Percentiles rank a stretch among this genome's conserved stretches.
phyloP scores from a whole-genome alignment of 2,888 invertebrate species.

The Piscicola geometra region DNA sequence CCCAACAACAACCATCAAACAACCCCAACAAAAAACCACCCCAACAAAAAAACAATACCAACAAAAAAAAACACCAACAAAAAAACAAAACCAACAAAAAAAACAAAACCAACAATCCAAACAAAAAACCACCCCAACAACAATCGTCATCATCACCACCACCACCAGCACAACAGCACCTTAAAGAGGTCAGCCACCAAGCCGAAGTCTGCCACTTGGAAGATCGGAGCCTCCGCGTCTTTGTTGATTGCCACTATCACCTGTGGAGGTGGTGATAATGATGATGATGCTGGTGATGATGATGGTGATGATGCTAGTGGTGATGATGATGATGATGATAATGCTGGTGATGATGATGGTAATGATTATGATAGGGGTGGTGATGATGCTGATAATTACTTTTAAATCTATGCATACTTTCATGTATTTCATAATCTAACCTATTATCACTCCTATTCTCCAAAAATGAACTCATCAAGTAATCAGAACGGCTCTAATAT shows the following conservation, averaged over 20 bases:
- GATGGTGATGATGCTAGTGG: no score
- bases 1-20: no score
- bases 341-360: no score
- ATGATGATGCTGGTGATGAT: neutral
- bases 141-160: neutral
- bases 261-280: slow-evolving; percentile 54
- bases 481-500: no score
- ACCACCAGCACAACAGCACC: slow-evolving; percentile 44
- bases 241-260: slow-evolving; percentile 99
- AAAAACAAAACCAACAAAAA: neutral
- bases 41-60: neutral
- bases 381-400: no score
- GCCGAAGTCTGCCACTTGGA: slow-evolving; percentile 74
- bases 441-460: no score
- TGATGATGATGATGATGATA: slow-evolving; percentile 39
- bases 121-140: neutral
- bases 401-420: no score
- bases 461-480: no score
- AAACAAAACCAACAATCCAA: neutral
- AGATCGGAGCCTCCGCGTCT: slow-evolving; percentile 94
- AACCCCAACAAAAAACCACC: neutral
- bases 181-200: slow-evolving; percentile 93
- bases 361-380: no score
- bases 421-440: no score
- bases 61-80: no score